Evolutionary conservation across 2,113 vertebrate species (phyloP), one percentile per base, ranked within the genome.

Genomic region (Hippocampus guttulatus): DNA sequence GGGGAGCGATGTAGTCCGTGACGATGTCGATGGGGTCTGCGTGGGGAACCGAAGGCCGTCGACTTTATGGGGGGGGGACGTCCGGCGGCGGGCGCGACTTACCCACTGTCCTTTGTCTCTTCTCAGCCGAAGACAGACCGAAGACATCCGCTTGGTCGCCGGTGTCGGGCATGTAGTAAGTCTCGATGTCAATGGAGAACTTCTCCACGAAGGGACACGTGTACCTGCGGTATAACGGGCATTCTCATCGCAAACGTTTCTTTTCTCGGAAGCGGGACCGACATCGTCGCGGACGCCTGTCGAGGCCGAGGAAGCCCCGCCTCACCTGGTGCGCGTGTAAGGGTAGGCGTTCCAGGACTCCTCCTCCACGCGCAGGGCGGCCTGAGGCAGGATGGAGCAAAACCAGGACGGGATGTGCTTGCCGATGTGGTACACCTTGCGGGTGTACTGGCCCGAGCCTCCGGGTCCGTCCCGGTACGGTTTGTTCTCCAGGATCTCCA

Each of bases 141-240:
- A 99, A 99, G 68, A 99, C 95, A 0, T 99, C 94, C 70, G 64
- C 85, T 40, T 95, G 95, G 70, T 93, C 94, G 77, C 97, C 97
- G 2, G 94, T 93, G 52, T 99, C 97, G 0, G 94, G 92, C 88
- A 96, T 97, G 79, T 99, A 99, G 88, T 95, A 96, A 0, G 97
- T 99, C 88, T 99, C 97, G 3, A 99, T 99, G 90, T 99, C 97
- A 9, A 99, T 99, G n/a, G 96, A 99, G 91, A 99, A 99, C 74
- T 99, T 99, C 90, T 99, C 97, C 77, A 99, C 97, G 68, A 99
- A 99, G 43, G 97, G 97, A 82, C 97, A 98, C 0, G 96, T 99
- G 73, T 98, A 99, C 84, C 97, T 99, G 92, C 5, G 49, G 25
- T 12, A 77, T 18, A 71, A 57, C n/a, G 25, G 25, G 25, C 30